Conservation (phyloP, 2,797 vertebrate genomes). For the Semaprochilodus insignis region DNA sequence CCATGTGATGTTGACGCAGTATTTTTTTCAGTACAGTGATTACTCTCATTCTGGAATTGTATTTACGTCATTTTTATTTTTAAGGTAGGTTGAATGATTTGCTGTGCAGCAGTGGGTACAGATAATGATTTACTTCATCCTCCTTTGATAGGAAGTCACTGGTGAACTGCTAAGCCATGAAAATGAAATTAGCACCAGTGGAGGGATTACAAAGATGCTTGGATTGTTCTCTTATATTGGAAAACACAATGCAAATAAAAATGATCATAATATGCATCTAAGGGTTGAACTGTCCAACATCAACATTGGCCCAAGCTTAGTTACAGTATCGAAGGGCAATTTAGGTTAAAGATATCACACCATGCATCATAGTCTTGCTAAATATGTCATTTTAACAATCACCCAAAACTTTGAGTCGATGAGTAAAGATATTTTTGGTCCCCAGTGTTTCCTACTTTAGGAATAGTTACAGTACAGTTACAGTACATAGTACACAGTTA, state of each 20-base stretch:
- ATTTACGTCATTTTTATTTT: slow-evolving; percentile 50
- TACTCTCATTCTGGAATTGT: slow-evolving; percentile 54
- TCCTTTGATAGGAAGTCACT: slow-evolving; percentile 7
- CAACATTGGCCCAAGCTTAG: not conserved
- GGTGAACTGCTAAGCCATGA: slow-evolving; percentile 15
- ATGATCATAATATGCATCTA: slow-evolving; percentile 1
- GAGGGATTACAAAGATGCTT: not conserved
- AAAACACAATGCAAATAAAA: slow-evolving; percentile 1
- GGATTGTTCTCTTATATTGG: not conserved
- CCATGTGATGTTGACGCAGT: slow-evolving; percentile 44
- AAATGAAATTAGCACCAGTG: not conserved
- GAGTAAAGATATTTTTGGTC: too few species aligned
- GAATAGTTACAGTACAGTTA: too few species aligned
- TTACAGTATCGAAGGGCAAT: too few species aligned
- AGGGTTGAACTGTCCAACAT: not conserved
- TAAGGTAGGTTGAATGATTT: slow-evolving; percentile 3
- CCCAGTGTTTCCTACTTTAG: too few species aligned
- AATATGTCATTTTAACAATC: too few species aligned
- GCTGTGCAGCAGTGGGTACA: not conserved
- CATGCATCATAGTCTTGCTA: too few species aligned
- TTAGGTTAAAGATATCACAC: too few species aligned
- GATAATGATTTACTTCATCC: not conserved
- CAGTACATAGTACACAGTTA: too few species aligned
- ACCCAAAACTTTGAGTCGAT: too few species aligned
- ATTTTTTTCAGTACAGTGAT: slow-evolving; percentile 29